Base-by-base conservation (phyloP, 2,797 vertebrate species). In the Stomatorhinus walkeri region DNA sequence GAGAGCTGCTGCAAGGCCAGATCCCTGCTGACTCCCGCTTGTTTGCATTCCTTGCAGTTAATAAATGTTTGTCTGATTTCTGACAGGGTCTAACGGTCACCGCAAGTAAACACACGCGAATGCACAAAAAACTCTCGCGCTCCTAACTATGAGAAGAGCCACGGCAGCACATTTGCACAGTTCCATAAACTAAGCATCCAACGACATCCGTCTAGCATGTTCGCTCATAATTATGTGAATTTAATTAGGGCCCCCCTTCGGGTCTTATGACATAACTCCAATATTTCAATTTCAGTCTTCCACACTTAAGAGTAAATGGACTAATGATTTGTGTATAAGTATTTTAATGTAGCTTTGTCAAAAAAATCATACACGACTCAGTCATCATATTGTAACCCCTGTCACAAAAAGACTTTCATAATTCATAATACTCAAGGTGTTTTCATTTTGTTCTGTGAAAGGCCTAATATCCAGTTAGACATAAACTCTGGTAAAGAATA, bases 41-140 rank as follows among this genome's bases (percentile, higher is more conserved):
- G 92, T 95, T 95, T 94, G 89, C 94, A 95, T 96, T 95, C 93
- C 95, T 95, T 94, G 92, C 93, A 93, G 95, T 96, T 95, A 96
- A 95, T 94, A 91, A 95, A 94, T 95, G 92, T 95, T 92, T 94
- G 95, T 95, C 92, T 94, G 92, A 93, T 93, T 91, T 92, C 88
- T 89, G 89, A 92, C 89, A 90, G 92, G 91, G 93, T 92, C 92
- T 91, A 93, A 94, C 93, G 92, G 89, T 92, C 91, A 91, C 89
- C 92, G 89, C 91, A 90, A 88, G 14, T 91, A 92, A 93, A 93
- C 93, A 93, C 92, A 88, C 85, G 56, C 52, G 28, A 9, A 59
- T 32, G 14, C 85, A 85, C 12, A 5, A n/a, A 24, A 28, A 79
- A 0, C 36, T 89, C 79, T 89, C 90, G 85, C 8, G 51, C 19